Conservation (phyloP, 2,888 invertebrate species). For the Carpatolechia fugitivella region DNA sequence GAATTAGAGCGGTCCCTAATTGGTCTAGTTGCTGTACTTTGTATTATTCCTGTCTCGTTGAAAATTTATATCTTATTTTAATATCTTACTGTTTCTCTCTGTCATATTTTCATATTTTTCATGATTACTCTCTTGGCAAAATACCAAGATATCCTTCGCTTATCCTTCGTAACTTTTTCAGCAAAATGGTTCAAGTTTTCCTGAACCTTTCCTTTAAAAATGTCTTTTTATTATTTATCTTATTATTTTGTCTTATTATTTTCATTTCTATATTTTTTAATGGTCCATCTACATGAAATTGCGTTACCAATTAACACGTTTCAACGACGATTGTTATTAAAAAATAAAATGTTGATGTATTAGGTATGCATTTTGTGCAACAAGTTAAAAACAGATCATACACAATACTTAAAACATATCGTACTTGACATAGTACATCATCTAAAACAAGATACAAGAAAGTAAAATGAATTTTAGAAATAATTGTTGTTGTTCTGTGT, state of each 20-base stretch:
- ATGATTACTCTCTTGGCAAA: conserved; percentile 71
- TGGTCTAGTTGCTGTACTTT: conserved; percentile 29
- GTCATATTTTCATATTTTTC: conserved; percentile 72
- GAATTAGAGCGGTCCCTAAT: conserved; percentile 23
- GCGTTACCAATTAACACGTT: too few species aligned
- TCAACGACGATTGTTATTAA: too few species aligned
- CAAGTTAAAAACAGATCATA: too few species aligned
- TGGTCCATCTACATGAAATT: conserved; percentile 3
- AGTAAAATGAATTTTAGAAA: too few species aligned
- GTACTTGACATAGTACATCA: too few species aligned
- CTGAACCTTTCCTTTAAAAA: conserved; percentile 33
- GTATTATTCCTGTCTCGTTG: conserved; percentile 43
- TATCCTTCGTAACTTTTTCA: conserved; percentile 65
- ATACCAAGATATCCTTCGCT: conserved; percentile 65
- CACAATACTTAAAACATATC: too few species aligned
- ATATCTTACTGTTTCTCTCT: conserved; percentile 57
- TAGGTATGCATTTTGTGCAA: too few species aligned
- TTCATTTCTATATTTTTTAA: conserved; percentile 15
- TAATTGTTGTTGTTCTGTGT: too few species aligned
- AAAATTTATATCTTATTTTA: conserved; percentile 62
- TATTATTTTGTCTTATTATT: conserved; percentile 8
- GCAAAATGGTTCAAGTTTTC: conserved; percentile 43
- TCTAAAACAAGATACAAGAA: too few species aligned
- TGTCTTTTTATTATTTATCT: too few species aligned
- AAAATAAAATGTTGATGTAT: too few species aligned